Conservation (phyloP, 2,888 invertebrate species). For the Lasius platythorax region DNA sequence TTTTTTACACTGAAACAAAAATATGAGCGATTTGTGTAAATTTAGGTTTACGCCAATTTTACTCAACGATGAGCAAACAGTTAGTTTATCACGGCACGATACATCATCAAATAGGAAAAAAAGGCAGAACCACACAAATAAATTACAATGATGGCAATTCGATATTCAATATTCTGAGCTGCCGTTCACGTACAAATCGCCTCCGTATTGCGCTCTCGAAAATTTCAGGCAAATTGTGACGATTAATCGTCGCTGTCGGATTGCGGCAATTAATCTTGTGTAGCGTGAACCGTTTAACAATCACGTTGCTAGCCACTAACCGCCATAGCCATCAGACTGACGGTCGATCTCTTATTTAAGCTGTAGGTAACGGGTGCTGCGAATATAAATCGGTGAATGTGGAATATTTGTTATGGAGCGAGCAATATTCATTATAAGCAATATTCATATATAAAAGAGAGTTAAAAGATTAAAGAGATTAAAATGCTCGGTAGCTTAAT, state of each 20-base stretch:
- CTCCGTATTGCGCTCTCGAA: slow-evolving; percentile 19
- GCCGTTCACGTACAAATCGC: neutral
- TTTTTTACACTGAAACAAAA: neutral
- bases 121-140: neutral
- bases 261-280: slow-evolving; percentile 59
- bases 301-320: slow-evolving; percentile 30
- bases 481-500: neutral
- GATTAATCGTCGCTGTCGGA: slow-evolving; percentile 53
- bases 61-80: no score
- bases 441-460: neutral
- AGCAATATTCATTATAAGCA: neutral
- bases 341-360: slow-evolving; percentile 53
- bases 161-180: slow-evolving; percentile 40
- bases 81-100: neutral
- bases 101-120: slow-evolving; percentile 11
- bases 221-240: slow-evolving; percentile 52
- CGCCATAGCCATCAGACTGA: slow-evolving; percentile 25
- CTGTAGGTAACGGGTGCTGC: neutral
- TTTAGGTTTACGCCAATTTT: slow-evolving; percentile 2
- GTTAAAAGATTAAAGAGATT: neutral
- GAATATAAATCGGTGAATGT: neutral
- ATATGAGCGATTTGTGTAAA: neutral
- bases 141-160: slow-evolving; percentile 19
- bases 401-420: slow-evolving; percentile 13
- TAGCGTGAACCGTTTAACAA: slow-evolving; percentile 47